phyloP scores from a whole-genome alignment of 2,888 invertebrate species.

The Auanema freiburgensis region DNA sequence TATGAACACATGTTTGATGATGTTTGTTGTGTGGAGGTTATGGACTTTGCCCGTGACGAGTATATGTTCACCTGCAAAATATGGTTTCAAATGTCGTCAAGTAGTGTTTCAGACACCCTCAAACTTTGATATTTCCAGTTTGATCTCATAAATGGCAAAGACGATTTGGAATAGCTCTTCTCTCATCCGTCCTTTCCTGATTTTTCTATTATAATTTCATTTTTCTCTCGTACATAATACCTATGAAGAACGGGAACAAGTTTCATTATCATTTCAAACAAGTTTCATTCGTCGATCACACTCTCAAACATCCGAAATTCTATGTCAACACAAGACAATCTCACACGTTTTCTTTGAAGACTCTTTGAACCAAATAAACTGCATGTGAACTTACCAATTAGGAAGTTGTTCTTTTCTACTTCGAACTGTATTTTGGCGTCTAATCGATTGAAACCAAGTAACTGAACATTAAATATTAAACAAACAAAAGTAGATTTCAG shows the following conservation, averaged over 20 bases:
- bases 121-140: background rate
- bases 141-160: background rate
- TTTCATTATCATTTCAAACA: no score
- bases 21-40: conserved; percentile 24
- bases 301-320: no score
- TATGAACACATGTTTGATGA: conserved; percentile 32
- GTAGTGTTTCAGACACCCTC: background rate
- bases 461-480: conserved; percentile 16
- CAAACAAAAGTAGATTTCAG: background rate
- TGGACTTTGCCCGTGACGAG: conserved; percentile 33
- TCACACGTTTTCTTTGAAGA: no score
- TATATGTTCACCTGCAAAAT: conserved; percentile 36
- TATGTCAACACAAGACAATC: no score
- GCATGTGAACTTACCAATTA: conserved; percentile 23
- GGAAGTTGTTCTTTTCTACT: conserved; percentile 34
- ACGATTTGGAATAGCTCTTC: conserved; percentile 6
- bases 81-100: background rate
- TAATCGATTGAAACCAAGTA: conserved; percentile 30
- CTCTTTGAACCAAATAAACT: no score
- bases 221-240: no score
- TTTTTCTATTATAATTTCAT: no score
- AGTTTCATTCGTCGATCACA: no score
- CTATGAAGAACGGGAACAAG: no score
- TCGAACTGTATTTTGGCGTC: conserved; percentile 37
- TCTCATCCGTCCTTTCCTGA: no score